phyloP scores from a whole-genome alignment of 2,113 vertebrate genomes.

The Hypomesus transpacificus region DNA sequence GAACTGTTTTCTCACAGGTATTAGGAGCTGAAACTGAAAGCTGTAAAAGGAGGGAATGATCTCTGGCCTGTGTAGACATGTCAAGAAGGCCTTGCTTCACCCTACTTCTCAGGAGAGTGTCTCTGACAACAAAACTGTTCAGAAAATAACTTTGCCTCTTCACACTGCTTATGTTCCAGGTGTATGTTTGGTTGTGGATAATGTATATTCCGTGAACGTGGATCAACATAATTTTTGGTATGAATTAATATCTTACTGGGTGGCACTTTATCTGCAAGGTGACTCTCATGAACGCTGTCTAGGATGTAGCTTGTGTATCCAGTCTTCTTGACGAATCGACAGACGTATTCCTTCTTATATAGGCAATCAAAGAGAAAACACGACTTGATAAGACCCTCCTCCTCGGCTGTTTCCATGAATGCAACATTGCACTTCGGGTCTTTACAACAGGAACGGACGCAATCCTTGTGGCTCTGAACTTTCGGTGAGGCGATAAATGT shows the following conservation, averaged over 20 bases:
- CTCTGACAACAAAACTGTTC: neutral
- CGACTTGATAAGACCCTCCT: slow-evolving; percentile 52
- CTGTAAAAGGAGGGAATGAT: slow-evolving; percentile 2
- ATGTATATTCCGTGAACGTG: too few species aligned
- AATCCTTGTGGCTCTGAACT: slow-evolving; percentile 68
- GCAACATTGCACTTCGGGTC: slow-evolving; percentile 81
- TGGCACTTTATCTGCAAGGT: slow-evolving; percentile 30
- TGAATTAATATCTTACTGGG: slow-evolving; percentile 47
- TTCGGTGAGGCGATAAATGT: slow-evolving; percentile 78
- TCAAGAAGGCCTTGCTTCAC: neutral
- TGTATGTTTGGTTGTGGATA: too few species aligned
- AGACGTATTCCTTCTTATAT: slow-evolving; percentile 84
- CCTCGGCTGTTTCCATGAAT: slow-evolving; percentile 71
- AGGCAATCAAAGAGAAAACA: slow-evolving; percentile 91
- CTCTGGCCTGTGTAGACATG: slow-evolving; percentile 48
- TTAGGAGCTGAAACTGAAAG: slow-evolving; percentile 26
- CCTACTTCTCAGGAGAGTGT: neutral
- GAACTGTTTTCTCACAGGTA: neutral
- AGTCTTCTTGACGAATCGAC: slow-evolving; percentile 78
- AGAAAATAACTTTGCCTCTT: neutral
- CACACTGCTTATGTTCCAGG: too few species aligned
- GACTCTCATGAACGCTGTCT: slow-evolving; percentile 67
- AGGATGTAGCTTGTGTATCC: slow-evolving; percentile 81
- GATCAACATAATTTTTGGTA: too few species aligned
- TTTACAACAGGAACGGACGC: slow-evolving; percentile 82